Evolutionary conservation across 2,113 vertebrate species (phyloP).

Genomic region (Gnathonemus longibarbis): DNA sequence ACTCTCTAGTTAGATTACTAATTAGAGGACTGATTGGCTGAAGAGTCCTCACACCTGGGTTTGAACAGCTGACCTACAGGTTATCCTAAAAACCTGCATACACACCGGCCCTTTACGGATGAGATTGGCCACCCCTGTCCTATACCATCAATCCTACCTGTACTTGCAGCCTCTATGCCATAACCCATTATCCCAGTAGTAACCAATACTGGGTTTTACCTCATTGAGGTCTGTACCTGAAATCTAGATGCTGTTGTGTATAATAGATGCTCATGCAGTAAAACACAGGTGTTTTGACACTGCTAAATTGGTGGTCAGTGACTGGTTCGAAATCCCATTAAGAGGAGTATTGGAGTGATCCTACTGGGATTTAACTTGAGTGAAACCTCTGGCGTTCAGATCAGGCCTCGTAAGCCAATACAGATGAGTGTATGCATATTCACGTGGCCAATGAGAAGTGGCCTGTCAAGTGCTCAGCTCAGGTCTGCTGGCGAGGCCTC

Average conservation of each 20-base stretch:
- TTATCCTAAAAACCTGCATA: too few relatives aligned
- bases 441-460: background rate
- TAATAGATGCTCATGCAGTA: background rate
- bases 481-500: background rate
- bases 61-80: too few relatives aligned
- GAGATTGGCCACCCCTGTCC: background rate
- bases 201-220: background rate
- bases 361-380: background rate
- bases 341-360: background rate
- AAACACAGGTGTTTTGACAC: slow-evolving; percentile 6
- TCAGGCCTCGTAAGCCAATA: background rate
- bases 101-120: too few relatives aligned
- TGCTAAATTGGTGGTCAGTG: slow-evolving; percentile 1
- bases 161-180: background rate
- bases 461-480: background rate
- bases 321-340: slow-evolving; percentile 17
- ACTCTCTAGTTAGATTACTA: too few relatives aligned
- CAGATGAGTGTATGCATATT: slow-evolving; percentile 6
- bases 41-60: too few relatives aligned
- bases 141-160: background rate
- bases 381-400: background rate
- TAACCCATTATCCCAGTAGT: background rate
- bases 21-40: too few relatives aligned
- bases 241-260: background rate
- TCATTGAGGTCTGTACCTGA: background rate